Evolutionary conservation across 2,797 vertebrate genomes (phyloP).

Genomic region (Decapterus maruadsi): DNA sequence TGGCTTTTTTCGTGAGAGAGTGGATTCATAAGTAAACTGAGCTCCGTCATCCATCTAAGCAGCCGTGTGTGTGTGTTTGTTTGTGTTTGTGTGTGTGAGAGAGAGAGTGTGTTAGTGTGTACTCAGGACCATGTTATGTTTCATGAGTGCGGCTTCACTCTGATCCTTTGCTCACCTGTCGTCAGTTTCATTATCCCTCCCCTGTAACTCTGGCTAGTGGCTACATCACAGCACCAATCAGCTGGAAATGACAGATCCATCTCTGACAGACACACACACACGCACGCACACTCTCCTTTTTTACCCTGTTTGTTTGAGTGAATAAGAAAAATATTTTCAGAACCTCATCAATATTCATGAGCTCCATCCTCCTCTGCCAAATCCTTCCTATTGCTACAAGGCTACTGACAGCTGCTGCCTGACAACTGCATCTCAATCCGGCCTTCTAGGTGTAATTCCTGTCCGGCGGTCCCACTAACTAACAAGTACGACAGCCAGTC

Average conservation of each 20-base stretch:
- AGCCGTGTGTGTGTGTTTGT: not conserved
- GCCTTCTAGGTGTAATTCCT: slow-evolving; percentile 23
- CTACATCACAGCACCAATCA: slow-evolving; percentile 53
- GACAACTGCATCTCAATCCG: slow-evolving; percentile 56
- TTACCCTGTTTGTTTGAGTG: slow-evolving; percentile 43
- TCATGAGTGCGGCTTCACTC: not conserved
- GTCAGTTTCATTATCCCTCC: slow-evolving; percentile 46
- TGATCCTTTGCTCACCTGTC: slow-evolving; percentile 26
- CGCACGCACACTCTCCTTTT: not conserved
- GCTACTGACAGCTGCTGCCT: slow-evolving; percentile 60
- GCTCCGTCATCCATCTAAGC: slow-evolving; percentile 17
- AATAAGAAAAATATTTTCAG: slow-evolving; percentile 60
- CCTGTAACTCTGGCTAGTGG: slow-evolving; percentile 23
- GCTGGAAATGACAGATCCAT: slow-evolving; percentile 42
- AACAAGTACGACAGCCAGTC: slow-evolving; percentile 29
- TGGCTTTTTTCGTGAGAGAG: slow-evolving; percentile 16
- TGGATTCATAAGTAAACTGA: slow-evolving; percentile 24
- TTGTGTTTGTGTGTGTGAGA: not conserved
- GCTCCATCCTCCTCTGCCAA: slow-evolving; percentile 46
- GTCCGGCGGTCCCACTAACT: slow-evolving; percentile 21
- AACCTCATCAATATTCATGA: slow-evolving; percentile 67
- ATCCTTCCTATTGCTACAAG: slow-evolving; percentile 34
- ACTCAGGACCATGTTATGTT: not conserved
- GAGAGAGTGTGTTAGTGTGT: not conserved
- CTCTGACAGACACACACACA: slow-evolving; percentile 21